Conservation (phyloP, 2,888 invertebrate species). For the Ditula angustiorana region DNA sequence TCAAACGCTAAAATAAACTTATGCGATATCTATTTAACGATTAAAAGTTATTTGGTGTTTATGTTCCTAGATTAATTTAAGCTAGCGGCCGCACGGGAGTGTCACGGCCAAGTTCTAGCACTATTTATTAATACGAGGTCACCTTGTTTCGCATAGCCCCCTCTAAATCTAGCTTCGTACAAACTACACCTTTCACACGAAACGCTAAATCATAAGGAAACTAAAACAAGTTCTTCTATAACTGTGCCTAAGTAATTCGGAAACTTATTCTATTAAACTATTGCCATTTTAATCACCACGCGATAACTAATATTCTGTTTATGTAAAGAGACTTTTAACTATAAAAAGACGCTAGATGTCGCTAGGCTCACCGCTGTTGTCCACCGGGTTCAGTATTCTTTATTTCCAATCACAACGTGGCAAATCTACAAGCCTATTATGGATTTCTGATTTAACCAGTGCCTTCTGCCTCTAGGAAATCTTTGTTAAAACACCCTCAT, state of each 20-base stretch:
- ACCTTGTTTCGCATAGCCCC: conserved; percentile 33
- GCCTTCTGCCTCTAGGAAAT: not conserved
- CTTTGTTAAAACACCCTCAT: not conserved
- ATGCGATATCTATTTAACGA: conserved; percentile 51
- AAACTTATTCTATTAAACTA: conserved; percentile 20
- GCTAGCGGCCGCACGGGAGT: conserved; percentile 49
- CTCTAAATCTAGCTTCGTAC: conserved; percentile 32
- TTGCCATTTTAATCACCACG: conserved; percentile 29
- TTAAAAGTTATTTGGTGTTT: conserved; percentile 80
- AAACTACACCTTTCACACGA: conserved; percentile 26
- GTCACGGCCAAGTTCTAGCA: conserved; percentile 31
- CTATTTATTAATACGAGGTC: conserved; percentile 40
- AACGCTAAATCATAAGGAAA: conserved; percentile 18
- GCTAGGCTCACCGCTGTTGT: not conserved
- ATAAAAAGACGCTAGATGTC: not conserved
- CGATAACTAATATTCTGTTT: conserved; percentile 1
- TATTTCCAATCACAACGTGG: too few relatives aligned
- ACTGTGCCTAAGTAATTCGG: conserved; percentile 18
- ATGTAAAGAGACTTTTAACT: not conserved
- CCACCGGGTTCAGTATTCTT: not conserved
- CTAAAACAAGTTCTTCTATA: not conserved
- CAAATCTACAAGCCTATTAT: too few relatives aligned
- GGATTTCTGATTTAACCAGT: not conserved
- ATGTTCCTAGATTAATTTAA: conserved; percentile 68
- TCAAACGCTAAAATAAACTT: conserved; percentile 37